These are phyloP conservation scores for Germaria angustata DNA, from an alignment of 2,888 invertebrate genomes.

Conservation along the genomic window DNA sequence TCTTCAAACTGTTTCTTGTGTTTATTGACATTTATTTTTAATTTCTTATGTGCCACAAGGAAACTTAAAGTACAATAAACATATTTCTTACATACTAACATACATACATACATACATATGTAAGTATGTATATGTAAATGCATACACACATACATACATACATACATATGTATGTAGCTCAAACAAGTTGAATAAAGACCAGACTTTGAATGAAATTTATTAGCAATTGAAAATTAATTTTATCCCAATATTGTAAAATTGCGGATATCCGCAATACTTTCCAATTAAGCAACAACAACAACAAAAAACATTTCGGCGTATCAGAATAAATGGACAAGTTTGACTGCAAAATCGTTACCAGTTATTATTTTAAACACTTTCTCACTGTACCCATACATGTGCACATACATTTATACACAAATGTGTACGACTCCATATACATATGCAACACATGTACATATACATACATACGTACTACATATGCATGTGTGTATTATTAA, in stretches of 20 bases:
- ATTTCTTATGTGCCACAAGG: neutral
- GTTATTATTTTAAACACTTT: slow-evolving; percentile 47
- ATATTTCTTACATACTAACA: neutral
- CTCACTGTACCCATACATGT: slow-evolving; percentile 17
- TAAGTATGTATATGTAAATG: neutral
- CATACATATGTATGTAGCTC: neutral
- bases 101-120: neutral
- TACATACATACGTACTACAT: neutral
- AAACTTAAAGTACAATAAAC: slow-evolving; percentile 3
- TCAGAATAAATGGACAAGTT: slow-evolving; percentile 49
- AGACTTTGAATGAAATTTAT: slow-evolving; percentile 39
- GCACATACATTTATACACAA: neutral
- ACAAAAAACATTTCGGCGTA: slow-evolving; percentile 28
- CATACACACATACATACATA: neutral
- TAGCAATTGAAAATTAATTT: slow-evolving; percentile 42
- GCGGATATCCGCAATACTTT: slow-evolving; percentile 59
- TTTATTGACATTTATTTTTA: slow-evolving; percentile 27
- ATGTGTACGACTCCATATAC: neutral
- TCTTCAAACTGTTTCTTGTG: neutral
- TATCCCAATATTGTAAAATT: slow-evolving; percentile 50
- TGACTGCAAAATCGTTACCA: slow-evolving; percentile 44
- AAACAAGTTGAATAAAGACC: slow-evolving; percentile 12
- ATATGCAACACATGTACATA: neutral
- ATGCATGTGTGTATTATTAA: neutral
- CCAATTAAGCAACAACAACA: slow-evolving; percentile 42